These are phyloP conservation scores for Cydia amplana DNA, from an alignment of 1,140 invertebrate genomes.

Conservation along the genomic window DNA sequence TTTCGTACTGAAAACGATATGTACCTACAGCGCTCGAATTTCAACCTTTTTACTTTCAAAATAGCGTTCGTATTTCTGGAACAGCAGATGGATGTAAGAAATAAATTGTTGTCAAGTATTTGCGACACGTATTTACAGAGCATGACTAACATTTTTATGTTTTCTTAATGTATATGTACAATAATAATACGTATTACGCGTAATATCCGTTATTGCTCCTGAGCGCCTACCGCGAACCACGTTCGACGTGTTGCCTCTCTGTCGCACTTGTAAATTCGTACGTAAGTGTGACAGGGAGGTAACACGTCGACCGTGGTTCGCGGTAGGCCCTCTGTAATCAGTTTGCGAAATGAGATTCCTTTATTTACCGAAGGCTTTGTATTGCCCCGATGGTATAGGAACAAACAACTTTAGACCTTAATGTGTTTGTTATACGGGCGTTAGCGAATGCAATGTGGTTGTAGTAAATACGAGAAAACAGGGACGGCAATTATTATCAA, in stretches of 20 bases:
- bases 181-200: neutral
- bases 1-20: too few species aligned
- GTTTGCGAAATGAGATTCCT: constrained; percentile 5
- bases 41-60: too few species aligned
- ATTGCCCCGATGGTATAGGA: neutral
- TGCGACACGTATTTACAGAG: neutral
- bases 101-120: neutral
- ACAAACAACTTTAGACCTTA: neutral
- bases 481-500: neutral
- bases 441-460: neutral
- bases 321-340: neutral
- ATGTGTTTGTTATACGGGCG: neutral
- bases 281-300: too few species aligned
- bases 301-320: too few species aligned
- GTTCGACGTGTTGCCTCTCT: too few species aligned
- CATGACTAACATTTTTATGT: neutral
- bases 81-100: neutral
- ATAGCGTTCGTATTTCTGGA: too few species aligned
- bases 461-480: neutral
- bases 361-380: neutral
- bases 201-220: neutral
- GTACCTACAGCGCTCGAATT: too few species aligned
- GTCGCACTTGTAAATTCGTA: too few species aligned
- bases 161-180: neutral
- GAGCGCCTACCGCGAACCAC: too few species aligned